Percentiles rank a stretch among this genome's conserved stretches.
phyloP scores from a whole-genome alignment of 2,113 vertebrate species.

The Anas platyrhynchos region DNA sequence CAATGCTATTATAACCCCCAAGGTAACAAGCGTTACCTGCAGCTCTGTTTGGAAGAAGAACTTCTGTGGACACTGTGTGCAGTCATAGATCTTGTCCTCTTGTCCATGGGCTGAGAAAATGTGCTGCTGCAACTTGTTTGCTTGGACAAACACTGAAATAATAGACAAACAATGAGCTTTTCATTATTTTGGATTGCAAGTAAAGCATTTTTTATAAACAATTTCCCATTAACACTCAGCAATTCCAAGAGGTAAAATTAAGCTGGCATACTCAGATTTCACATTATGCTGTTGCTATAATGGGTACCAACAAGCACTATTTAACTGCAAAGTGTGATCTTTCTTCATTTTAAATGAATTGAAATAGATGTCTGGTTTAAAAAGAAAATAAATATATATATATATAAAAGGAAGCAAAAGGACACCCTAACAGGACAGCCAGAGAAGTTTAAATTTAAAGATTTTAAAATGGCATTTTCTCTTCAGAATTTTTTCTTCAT shows the following conservation, averaged over 20 bases:
- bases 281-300: conserved; percentile 12
- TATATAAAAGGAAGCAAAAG: not conserved
- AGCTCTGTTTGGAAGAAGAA: conserved; percentile 99
- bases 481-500: conserved; percentile 63
- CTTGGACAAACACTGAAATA: conserved; percentile 95
- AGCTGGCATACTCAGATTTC: not conserved
- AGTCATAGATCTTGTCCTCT: conserved; percentile 99
- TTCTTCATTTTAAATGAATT: conserved; percentile 8
- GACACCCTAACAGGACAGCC: not conserved
- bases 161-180: conserved; percentile 56
- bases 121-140: conserved; percentile 98
- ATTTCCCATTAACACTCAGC: not conserved
- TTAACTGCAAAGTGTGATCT: not conserved
- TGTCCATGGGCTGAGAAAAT: conserved; percentile 99
- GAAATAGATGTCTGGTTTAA: not conserved
- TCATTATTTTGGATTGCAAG: conserved; percentile 22
- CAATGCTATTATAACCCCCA: not conserved
- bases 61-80: conserved; percentile 98
- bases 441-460: conserved; percentile 47
- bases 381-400: not conserved
- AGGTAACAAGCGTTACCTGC: conserved; percentile 84
- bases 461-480: conserved; percentile 53
- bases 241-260: conserved; percentile 44
- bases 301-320: not conserved
- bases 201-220: not conserved